Evolutionary conservation across 2,113 vertebrate genomes (phyloP), one percentile per base, ranked within the genome.

Genomic region (Micromys minutus): DNA sequence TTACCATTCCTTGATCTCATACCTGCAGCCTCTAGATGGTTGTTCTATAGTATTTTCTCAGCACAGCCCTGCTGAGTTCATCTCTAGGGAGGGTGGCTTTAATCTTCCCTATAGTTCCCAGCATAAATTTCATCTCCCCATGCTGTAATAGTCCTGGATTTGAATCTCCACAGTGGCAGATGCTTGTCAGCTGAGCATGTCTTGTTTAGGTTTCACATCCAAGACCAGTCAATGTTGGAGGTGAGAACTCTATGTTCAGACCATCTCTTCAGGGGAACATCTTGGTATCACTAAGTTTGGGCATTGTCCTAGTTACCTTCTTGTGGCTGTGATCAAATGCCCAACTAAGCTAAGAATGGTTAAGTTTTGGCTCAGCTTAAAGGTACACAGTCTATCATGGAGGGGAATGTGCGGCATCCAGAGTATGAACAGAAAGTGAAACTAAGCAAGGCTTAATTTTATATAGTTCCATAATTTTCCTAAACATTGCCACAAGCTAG

Each of bases 181-280:
- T 15, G 1, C 22, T n/a, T n/a, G 1, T 29, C 21, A 10, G 45
- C 39, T 29, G 63, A 29, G 24, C 11, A 45, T 36, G 47, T 29
- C 26, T 1, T 67, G 2, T 1, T 13, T 0, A 3, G n/a, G 42
- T 12, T 15, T 57, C 7, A 7, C 34, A 21, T 2, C 31, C 17
- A 26, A 69, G 5, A 7, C 42, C 29, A 17, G 3, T 1, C 52
- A 22, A 5, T 4, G 11, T 22, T 17, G 17, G n/a, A 63, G 52
- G 11, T 4, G 5, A 1, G 50, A 74, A 3, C 0, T 45, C 55
- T 4, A 17, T 11, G 2, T 2, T 9, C 24, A 31, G 16, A 10
- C 2, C 0, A 4, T 31, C 4, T 4, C 55, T 26, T 4, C 0
- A 9, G 11, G 4, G 71, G 21, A 26, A 7, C 31, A 0, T 0